Conservation (phyloP, 2,113 vertebrate genomes). For the Gallinago paraguaiae region DNA sequence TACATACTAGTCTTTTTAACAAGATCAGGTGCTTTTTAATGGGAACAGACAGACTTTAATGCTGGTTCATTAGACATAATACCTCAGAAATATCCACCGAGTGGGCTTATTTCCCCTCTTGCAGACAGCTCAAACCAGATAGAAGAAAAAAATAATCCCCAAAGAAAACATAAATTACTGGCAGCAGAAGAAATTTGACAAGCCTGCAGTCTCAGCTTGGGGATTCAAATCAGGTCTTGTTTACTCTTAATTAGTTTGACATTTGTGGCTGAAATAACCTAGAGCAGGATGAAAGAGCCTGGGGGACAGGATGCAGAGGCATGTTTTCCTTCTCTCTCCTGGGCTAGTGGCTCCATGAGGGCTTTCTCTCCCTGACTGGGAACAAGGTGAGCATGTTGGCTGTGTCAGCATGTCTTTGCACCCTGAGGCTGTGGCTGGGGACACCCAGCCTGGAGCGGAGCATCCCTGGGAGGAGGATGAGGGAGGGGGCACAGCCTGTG, state of each 20-base stretch:
- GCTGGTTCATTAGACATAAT: background rate
- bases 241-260: conserved; percentile 2
- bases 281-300: background rate
- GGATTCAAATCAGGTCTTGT: background rate
- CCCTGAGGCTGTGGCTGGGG: background rate
- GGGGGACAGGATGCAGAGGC: background rate
- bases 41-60: background rate
- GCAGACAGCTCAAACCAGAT: background rate
- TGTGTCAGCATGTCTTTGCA: background rate
- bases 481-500: fast-evolving
- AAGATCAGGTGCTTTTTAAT: background rate
- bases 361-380: background rate
- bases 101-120: background rate
- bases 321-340: background rate
- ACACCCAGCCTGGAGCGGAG: too few relatives aligned
- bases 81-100: background rate
- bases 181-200: background rate
- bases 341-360: background rate
- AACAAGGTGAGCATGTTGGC: fast-evolving
- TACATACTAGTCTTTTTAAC: background rate
- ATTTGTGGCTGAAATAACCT: background rate
- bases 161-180: background rate
- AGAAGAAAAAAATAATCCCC: background rate
- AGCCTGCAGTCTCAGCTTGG: background rate
- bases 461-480: background rate